Conservation (phyloP, 2,113 vertebrate genomes). For the Pomatorhinus ruficollis region DNA sequence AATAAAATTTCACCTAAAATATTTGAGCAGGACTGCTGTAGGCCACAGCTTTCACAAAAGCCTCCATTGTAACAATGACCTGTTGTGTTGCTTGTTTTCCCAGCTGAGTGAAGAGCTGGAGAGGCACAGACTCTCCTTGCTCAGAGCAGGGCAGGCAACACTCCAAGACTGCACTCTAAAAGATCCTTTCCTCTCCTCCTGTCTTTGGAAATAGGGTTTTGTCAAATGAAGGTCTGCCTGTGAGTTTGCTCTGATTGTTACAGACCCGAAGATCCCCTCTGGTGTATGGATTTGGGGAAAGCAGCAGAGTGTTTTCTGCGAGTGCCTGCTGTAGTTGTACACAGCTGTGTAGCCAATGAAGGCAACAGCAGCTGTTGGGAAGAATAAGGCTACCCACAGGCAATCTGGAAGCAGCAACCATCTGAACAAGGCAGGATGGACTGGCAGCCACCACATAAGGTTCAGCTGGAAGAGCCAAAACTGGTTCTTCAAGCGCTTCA, state of each 20-base stretch:
- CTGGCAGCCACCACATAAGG: not conserved
- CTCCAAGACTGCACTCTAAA: not conserved
- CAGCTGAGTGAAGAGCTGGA: not conserved
- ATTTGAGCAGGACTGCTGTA: not conserved
- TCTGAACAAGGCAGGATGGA: not conserved
- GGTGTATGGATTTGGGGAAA: not conserved
- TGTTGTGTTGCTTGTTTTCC: not conserved
- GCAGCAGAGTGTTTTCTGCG: not conserved
- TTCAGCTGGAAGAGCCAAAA: not conserved
- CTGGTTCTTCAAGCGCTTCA: not conserved
- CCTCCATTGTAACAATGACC: too few relatives aligned
- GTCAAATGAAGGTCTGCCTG: not conserved
- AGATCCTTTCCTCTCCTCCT: not conserved
- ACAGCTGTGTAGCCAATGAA: accelerated
- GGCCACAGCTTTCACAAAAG: not conserved
- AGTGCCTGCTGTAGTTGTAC: not conserved
- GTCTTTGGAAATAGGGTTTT: not conserved
- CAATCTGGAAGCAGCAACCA: not conserved
- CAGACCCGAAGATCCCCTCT: not conserved
- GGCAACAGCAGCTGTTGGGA: accelerated
- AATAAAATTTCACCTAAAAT: not conserved
- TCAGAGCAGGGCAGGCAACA: not conserved
- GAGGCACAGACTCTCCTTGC: not conserved
- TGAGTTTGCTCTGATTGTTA: not conserved
- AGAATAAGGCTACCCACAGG: not conserved